phyloP scores from a whole-genome alignment of 2,113 vertebrate species.

The Pleuronectes platessa region DNA sequence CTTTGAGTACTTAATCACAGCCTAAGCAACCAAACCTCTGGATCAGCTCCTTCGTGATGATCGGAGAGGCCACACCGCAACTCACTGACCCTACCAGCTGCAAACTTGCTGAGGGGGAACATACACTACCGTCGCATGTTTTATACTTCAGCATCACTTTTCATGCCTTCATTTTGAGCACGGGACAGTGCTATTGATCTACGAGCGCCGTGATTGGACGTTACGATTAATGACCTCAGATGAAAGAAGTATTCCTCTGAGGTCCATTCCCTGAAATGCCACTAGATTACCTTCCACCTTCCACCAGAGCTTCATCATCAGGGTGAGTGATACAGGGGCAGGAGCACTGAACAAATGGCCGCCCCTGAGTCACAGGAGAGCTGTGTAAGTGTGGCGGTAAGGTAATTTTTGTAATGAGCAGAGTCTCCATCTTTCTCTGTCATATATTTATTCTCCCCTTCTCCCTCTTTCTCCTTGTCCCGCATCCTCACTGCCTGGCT shows the following conservation, averaged over 20 bases:
- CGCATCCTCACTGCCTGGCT: constrained; percentile 48
- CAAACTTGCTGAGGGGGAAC: constrained; percentile 67
- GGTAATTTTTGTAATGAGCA: constrained; percentile 74
- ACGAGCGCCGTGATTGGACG: constrained; percentile 75
- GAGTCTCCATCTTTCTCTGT: constrained; percentile 63
- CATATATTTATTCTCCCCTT: constrained; percentile 70
- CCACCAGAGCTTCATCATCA: constrained; percentile 75
- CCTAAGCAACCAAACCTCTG: constrained; percentile 36
- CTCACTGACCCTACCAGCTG: constrained; percentile 51
- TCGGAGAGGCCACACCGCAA: constrained; percentile 55
- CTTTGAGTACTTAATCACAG: constrained; percentile 36
- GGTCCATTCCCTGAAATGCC: constrained; percentile 79
- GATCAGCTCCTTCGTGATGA: constrained; percentile 52
- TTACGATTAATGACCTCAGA: constrained; percentile 80
- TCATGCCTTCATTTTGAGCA: constrained; percentile 71
- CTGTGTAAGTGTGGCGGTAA: constrained; percentile 62
- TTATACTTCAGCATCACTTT: constrained; percentile 71
- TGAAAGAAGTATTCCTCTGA: constrained; percentile 76
- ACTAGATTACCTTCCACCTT: constrained; percentile 78
- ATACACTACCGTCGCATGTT: constrained; percentile 53
- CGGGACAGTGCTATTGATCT: constrained; percentile 78
- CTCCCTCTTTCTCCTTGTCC: constrained; percentile 48
- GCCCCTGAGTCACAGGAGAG: constrained; percentile 67
- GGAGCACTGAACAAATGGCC: constrained; percentile 57
- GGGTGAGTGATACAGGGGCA: constrained; percentile 52